Conservation (phyloP, 2,888 invertebrate genomes). For the Macrosoma leucophasiata region DNA sequence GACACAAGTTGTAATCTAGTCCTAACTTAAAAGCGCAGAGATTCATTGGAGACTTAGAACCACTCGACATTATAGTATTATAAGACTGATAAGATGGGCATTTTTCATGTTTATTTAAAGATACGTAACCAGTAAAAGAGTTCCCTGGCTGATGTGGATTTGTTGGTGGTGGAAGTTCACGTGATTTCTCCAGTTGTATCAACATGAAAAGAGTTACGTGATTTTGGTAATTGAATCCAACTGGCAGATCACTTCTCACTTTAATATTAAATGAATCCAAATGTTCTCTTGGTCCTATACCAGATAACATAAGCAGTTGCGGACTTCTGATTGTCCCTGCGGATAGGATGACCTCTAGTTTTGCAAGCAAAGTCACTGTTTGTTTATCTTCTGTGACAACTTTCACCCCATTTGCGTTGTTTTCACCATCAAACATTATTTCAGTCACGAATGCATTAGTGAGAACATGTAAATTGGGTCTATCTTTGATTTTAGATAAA, state of each 20-base stretch:
- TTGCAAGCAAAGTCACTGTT: slow-evolving; percentile 27
- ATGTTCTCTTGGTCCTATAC: slow-evolving; percentile 37
- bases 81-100: slow-evolving; percentile 7
- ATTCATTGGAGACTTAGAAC: slow-evolving; percentile 17
- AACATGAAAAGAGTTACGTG: slow-evolving; percentile 34
- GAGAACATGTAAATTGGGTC: slow-evolving; percentile 35
- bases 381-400: slow-evolving; percentile 31
- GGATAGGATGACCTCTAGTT: slow-evolving; percentile 36
- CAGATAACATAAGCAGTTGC: slow-evolving; percentile 39
- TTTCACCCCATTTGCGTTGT: slow-evolving; percentile 30
- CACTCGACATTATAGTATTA: slow-evolving; percentile 8
- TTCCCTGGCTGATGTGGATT: slow-evolving; percentile 1
- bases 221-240: slow-evolving; percentile 40
- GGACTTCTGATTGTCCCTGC: slow-evolving; percentile 38
- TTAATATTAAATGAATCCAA: slow-evolving; percentile 32
- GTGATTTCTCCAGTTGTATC: background rate
- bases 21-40: slow-evolving; percentile 27
- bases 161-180: background rate
- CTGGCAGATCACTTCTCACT: slow-evolving; percentile 35
- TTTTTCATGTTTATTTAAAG: slow-evolving; percentile 5
- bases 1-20: slow-evolving; percentile 26
- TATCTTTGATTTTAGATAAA: slow-evolving; percentile 29
- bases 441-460: slow-evolving; percentile 33
- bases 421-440: slow-evolving; percentile 30
- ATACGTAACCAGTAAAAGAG: slow-evolving; percentile 2